Evolutionary conservation across 2,888 invertebrate species (phyloP), one percentile per base, ranked within the genome.

Genomic region (Ormia ochracea): DNA sequence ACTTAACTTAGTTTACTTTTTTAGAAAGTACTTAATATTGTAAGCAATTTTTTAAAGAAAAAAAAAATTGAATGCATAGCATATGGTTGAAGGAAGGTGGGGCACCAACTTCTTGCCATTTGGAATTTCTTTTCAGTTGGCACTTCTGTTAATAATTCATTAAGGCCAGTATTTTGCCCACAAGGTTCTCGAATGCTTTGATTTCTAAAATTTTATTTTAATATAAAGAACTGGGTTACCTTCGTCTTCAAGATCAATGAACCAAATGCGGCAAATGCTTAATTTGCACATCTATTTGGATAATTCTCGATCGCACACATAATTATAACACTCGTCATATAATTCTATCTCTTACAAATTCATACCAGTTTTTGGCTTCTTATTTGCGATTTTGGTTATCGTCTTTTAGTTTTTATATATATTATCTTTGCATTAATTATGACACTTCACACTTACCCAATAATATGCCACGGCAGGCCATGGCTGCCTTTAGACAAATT

Each of bases 381-480:
- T 36, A 45, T 54, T 61, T 36, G 19, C 3, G n/a, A 10, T 43
- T 54, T 43, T 36, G 2, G 33, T 58, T 45, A 43, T 28, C 17
- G 1, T 45, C n/a, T 58, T 28, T 21, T 56, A 10, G 2, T 41
- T 58, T 70, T 36, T 26, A 31, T 41, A 38, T 54, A n/a, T n/a
- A n/a, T 76, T 52, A 21, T 48, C 26, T 48, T 61, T 19, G 36
- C 36, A 41, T 56, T 69, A 63, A 54, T 65, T 69, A 72, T 31
- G 59, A 17, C 54, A 63, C 48, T 77, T 70, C 38, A 21, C 45
- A 86, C 89, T 86, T 84, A 89, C 89, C 85, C 82, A 88, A 82
- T 82, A 89, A 83, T 82, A 84, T 84, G 78, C 89, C 89, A 63
- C 86, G 87, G 82, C 89, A 89, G 74, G 87, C 88, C 36, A 85